Base-by-base conservation (phyloP, 2,888 invertebrate species). In the Acholoe squamosa region DNA sequence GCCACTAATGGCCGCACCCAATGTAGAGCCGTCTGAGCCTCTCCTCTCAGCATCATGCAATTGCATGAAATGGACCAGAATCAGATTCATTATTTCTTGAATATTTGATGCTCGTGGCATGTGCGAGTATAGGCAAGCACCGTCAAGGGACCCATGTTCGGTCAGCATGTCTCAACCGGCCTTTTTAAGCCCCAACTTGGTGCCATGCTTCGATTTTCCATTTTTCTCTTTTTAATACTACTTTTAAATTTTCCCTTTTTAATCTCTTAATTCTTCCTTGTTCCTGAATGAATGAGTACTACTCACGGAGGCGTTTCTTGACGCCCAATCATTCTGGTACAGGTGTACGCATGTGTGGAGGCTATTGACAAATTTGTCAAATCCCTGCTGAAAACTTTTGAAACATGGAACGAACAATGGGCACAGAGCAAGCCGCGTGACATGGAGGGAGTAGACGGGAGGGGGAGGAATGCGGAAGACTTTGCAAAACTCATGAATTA, bases 51-150 rank as follows among this genome's bases (percentile, higher is more conserved):
- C 43, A 22, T 22, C 86, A 86, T 86, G 86, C 86, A 56, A 86
- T 86, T 86, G 86, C 86, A 52, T 86, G 86, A 86, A 86, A 86
- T 86, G 25, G 54, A 56, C 52, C 86, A 86, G 86, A 86, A 86
- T 86, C 54, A 52, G 54, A 86, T 86, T 86, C 52, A 56, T 86
- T 54, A 86, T 86, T 54, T 56, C 25, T 0, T 86, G 86, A 86
- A 86, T 86, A 86, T 54, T 86, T 54, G 56, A 86, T 86, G 54
- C 10, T 5, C 52, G 7, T 86, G 56, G 86, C 86, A 86, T 86
- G 86, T 86, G 25, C 28, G 25, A 3, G 71, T 71, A 71, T 71
- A 71, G 71, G 28, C 14, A 14, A 28, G 71, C 28, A 22, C 71
- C 28, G 14, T 16, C 25, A 25, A 28, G 71, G 71, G 71, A 71